phyloP scores from a whole-genome alignment of 2,888 invertebrate species.

The Gandaritis pyraliata region DNA sequence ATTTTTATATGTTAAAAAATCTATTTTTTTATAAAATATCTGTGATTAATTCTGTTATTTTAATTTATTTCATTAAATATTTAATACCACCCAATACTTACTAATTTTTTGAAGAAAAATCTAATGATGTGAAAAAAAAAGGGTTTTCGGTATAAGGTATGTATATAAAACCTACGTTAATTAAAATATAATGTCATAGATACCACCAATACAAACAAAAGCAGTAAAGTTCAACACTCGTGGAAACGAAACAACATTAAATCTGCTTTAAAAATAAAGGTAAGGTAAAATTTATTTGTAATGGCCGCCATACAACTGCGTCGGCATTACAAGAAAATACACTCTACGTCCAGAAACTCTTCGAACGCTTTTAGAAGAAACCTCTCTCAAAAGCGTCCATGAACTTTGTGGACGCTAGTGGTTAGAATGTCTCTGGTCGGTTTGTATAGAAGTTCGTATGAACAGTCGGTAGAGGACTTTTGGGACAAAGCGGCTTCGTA shows the following conservation, averaged over 20 bases:
- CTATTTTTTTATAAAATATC: too few species aligned
- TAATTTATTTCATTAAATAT: too few species aligned
- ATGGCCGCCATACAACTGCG: constrained; percentile 70
- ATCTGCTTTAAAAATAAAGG: constrained; percentile 68
- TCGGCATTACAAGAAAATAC: constrained; percentile 74
- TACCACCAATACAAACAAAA: constrained; percentile 46
- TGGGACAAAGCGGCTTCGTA: constrained; percentile 73
- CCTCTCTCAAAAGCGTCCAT: constrained; percentile 42
- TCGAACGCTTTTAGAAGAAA: constrained; percentile 48
- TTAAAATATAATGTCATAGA: constrained; percentile 23
- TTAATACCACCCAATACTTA: too few species aligned
- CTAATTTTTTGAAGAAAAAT: too few species aligned
- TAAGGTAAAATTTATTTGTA: constrained; percentile 72
- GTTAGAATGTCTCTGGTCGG: constrained; percentile 48
- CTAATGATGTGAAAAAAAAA: too few species aligned
- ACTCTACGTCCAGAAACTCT: constrained; percentile 60
- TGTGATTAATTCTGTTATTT: too few species aligned
- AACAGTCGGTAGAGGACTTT: constrained; percentile 59
- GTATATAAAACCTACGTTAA: constrained; percentile 8
- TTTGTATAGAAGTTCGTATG: constrained; percentile 39
- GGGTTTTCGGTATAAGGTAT: too few species aligned
- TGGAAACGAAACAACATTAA: constrained; percentile 56
- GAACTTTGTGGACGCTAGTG: constrained; percentile 51
- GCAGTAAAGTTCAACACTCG: constrained; percentile 39
- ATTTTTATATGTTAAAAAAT: too few species aligned